Percentiles rank a stretch among this genome's conserved stretches.
Evolutionary conservation across 2,888 invertebrate species (phyloP).

Genomic region (Itoplectis maculator): DNA sequence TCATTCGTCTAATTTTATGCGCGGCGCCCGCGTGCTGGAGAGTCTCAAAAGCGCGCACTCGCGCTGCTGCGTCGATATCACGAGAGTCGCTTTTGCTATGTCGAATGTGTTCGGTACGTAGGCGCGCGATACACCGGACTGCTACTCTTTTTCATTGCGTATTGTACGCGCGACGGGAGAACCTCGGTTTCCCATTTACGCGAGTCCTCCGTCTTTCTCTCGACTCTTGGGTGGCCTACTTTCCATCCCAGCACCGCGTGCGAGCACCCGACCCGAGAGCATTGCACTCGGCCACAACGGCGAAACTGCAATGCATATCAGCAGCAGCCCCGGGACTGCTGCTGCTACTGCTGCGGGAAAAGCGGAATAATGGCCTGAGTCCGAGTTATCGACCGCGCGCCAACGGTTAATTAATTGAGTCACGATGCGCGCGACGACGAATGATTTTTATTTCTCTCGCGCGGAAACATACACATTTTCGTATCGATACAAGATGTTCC

Average conservation of each 20-base stretch:
- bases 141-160: conserved; percentile 64
- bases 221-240: conserved; percentile 72
- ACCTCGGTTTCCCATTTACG: conserved; percentile 70
- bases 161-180: conserved; percentile 67
- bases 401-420: not conserved
- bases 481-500: too few species aligned
- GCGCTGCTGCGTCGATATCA: conserved; percentile 27
- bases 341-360: too few species aligned
- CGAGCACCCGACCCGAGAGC: conserved; percentile 62
- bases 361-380: not conserved
- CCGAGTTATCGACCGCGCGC: conserved; percentile 4
- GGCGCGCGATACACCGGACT: conserved; percentile 55
- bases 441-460: not conserved
- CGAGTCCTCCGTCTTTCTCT: conserved; percentile 52
- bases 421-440: not conserved
- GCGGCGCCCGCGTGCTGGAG: conserved; percentile 26
- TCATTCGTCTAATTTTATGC: conserved; percentile 40
- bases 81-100: conserved; percentile 36
- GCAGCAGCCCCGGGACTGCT: not conserved
- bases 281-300: conserved; percentile 61
- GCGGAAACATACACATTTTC: not conserved
- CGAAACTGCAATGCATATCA: conserved; percentile 24
- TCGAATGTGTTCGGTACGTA: conserved; percentile 25
- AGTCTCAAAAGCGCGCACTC: conserved; percentile 39
- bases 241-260: conserved; percentile 65